Evolutionary conservation across 1,140 invertebrate species (phyloP).

Genomic region (Mactra quadrangularis): DNA sequence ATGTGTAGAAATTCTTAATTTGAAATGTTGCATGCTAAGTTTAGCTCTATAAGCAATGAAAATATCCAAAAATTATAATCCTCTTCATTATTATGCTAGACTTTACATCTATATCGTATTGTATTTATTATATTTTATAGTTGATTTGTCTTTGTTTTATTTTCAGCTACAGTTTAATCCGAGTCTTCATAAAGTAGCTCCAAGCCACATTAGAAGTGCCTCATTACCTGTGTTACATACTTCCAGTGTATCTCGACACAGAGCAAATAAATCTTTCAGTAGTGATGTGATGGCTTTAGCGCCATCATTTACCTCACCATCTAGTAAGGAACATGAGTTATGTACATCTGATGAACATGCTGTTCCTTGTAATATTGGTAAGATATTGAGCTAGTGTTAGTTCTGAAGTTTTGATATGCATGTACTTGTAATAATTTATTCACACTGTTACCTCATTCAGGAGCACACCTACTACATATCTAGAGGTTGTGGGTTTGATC

Average conservation of each 20-base stretch:
- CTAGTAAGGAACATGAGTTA: conserved; percentile 67
- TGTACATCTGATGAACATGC: conserved; percentile 73
- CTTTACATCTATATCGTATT: too few relatives aligned
- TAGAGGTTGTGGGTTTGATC: too few relatives aligned
- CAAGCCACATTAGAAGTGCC: conserved; percentile 63
- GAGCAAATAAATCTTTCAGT: conserved; percentile 21
- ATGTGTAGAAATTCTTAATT: too few relatives aligned
- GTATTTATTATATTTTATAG: too few relatives aligned
- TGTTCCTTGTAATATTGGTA: conserved; percentile 69
- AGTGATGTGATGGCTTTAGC: conserved; percentile 66
- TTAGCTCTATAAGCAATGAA: too few relatives aligned
- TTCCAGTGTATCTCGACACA: neutral
- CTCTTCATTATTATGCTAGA: too few relatives aligned
- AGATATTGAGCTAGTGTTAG: neutral
- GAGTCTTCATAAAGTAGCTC: neutral
- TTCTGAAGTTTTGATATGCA: neutral
- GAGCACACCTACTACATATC: too few relatives aligned
- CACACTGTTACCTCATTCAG: too few relatives aligned
- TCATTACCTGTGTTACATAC: conserved; percentile 60
- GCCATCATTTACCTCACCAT: conserved; percentile 73
- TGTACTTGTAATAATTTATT: neutral
- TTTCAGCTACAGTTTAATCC: conserved; percentile 57
- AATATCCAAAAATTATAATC: too few relatives aligned
- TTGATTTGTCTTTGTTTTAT: conserved; percentile 3
- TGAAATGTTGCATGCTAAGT: too few relatives aligned